These are phyloP conservation scores for Trichogramma dendrolimi DNA, from an alignment of 2,888 invertebrate genomes.

Conservation along the genomic window DNA sequence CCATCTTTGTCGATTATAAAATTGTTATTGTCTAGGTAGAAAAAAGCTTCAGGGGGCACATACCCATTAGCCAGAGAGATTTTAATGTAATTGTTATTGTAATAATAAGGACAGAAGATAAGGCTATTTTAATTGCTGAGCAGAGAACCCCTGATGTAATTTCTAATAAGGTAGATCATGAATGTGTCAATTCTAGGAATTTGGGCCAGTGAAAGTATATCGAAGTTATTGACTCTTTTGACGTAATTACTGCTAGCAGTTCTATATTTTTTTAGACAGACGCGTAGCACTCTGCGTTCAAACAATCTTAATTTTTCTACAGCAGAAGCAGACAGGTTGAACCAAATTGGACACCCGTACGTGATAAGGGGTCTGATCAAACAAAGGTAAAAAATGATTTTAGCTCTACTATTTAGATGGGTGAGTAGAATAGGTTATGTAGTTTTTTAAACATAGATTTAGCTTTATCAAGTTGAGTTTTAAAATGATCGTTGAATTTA, in stretches of 20 bases:
- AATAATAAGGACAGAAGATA: neutral
- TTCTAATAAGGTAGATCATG: constrained; percentile 15
- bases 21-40: constrained; percentile 7
- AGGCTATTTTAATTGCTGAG: constrained; percentile 9
- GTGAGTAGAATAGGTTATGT: constrained; percentile 21
- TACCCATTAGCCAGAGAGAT: constrained; percentile 3
- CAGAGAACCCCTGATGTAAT: neutral
- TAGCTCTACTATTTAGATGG: constrained; percentile 17
- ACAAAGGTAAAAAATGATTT: constrained; percentile 23
- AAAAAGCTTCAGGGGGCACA: constrained; percentile 23
- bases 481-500: constrained; percentile 6
- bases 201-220: constrained; percentile 17
- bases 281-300: constrained; percentile 26
- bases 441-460: constrained; percentile 20
- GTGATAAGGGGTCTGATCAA: constrained; percentile 26
- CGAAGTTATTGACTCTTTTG: constrained; percentile 11
- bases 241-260: neutral
- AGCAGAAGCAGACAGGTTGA: constrained; percentile 5
- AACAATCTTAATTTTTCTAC: constrained; percentile 23
- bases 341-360: constrained; percentile 23
- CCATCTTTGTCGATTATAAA: too few species aligned
- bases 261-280: constrained; percentile 13
- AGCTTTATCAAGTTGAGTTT: constrained; percentile 23
- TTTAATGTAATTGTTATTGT: constrained; percentile 5
- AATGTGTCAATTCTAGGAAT: constrained; percentile 14